Percentiles rank a stretch among this genome's conserved stretches.
phyloP scores from a whole-genome alignment of 2,888 invertebrate genomes.

The Chalcis sispes region DNA sequence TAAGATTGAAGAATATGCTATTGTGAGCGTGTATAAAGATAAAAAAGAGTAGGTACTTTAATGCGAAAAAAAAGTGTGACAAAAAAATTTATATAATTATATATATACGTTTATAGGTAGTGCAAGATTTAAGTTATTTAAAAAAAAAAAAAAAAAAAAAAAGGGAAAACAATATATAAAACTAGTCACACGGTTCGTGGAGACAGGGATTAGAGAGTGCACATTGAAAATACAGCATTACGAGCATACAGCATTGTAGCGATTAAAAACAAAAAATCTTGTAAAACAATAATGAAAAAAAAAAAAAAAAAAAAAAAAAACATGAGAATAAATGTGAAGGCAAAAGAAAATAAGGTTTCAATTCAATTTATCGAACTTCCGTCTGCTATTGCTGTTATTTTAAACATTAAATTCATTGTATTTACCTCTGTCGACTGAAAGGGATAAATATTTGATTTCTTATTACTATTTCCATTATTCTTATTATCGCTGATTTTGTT shows the following conservation, averaged over 20 bases:
- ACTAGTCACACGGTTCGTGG: conserved; percentile 51
- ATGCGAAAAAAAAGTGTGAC: conserved; percentile 54
- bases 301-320: conserved; percentile 39
- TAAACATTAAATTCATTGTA: conserved; percentile 58
- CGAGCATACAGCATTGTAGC: conserved; percentile 20
- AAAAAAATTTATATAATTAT: conserved; percentile 62
- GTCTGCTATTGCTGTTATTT: conserved; percentile 64
- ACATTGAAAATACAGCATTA: conserved; percentile 50
- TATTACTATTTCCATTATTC: conserved; percentile 52
- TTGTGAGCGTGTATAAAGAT: conserved; percentile 43
- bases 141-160: conserved; percentile 35
- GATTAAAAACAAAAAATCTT: conserved; percentile 22
- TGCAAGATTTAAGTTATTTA: conserved; percentile 51
- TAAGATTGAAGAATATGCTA: conserved; percentile 6
- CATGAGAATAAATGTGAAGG: conserved; percentile 27
- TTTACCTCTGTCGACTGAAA: conserved; percentile 62
- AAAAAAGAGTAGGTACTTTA: conserved; percentile 45
- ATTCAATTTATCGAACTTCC: conserved; percentile 43
- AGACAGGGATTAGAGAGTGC: conserved; percentile 45
- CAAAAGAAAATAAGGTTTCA: too few relatives aligned
- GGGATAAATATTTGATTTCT: conserved; percentile 62
- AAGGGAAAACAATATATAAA: conserved; percentile 37
- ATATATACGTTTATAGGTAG: conserved; percentile 50
- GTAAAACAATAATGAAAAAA: conserved; percentile 3
- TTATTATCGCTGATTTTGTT: conserved; percentile 64